A percentile compares a stretch with the other conserved stretches of the same genome.
Conservation (phyloP, 2,888 invertebrate genomes). For the Plagodis dolabraria region DNA sequence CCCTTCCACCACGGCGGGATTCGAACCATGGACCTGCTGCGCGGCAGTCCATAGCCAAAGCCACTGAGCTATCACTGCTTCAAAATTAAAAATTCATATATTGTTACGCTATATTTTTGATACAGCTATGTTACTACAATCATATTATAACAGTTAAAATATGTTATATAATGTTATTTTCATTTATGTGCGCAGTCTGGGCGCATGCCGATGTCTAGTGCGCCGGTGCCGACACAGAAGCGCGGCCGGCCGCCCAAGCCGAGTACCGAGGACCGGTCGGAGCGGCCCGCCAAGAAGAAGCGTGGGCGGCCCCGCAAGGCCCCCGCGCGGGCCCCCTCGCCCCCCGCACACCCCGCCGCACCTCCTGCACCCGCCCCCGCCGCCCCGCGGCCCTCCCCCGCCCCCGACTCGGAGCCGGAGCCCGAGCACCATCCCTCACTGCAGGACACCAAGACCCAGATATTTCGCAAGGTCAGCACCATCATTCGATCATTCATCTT, state of each 20-base stretch:
- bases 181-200: no score
- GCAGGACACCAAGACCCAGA: slow-evolving; percentile 72
- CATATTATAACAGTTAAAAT: no score
- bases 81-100: no score
- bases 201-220: slow-evolving; percentile 48
- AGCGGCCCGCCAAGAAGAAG: slow-evolving; percentile 71
- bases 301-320: slow-evolving; percentile 74
- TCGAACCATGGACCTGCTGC: no score
- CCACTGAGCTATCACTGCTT: no score
- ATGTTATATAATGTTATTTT: no score
- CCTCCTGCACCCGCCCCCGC: slow-evolving; percentile 46
- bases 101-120: no score
- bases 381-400: slow-evolving; percentile 49
- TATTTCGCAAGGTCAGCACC: slow-evolving; percentile 67
- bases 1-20: no score
- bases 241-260: slow-evolving; percentile 83
- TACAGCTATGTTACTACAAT: no score
- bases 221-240: slow-evolving; percentile 56
- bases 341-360: slow-evolving; percentile 33
- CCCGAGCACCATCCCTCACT: slow-evolving; percentile 48
- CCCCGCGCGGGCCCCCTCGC: slow-evolving; percentile 48
- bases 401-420: slow-evolving; percentile 50
- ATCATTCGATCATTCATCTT: not conserved
- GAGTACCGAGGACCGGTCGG: slow-evolving; percentile 54
- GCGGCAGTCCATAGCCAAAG: no score